Evolutionary conservation across 2,113 vertebrate species (phyloP).

Genomic region (Dissostichus mawsoni): DNA sequence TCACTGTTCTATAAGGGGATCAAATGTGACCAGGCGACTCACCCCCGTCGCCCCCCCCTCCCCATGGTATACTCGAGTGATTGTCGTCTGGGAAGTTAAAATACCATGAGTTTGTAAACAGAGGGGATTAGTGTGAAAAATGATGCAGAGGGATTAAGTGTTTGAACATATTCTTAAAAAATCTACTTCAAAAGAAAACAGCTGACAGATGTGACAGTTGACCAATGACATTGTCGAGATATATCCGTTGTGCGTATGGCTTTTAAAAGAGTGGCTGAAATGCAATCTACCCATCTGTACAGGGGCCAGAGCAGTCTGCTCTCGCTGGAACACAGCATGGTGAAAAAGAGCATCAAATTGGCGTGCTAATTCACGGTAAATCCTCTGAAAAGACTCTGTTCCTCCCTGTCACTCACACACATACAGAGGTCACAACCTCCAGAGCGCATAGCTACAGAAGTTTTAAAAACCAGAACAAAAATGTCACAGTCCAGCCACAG

Average conservation of each 20-base stretch:
- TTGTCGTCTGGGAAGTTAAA: conserved; percentile 8
- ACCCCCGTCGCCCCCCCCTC: too few species aligned
- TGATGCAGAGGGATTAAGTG: conserved; percentile 14
- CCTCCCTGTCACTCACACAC: conserved; percentile 73
- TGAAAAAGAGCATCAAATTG: conserved; percentile 73
- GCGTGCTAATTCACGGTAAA: conserved; percentile 81
- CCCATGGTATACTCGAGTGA: conserved; percentile 22
- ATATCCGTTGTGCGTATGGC: conserved; percentile 34
- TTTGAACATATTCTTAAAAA: conserved; percentile 32
- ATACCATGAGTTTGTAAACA: conserved; percentile 27
- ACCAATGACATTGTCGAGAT: conserved; percentile 46
- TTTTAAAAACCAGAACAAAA: conserved; percentile 76
- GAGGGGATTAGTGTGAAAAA: conserved; percentile 24
- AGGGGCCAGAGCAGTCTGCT: conserved; percentile 32
- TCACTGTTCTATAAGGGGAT: conserved; percentile 33
- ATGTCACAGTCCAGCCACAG: conserved; percentile 66
- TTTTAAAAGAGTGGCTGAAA: conserved; percentile 67
- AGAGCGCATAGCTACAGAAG: conserved; percentile 55
- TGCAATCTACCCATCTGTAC: conserved; percentile 67
- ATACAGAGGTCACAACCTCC: conserved; percentile 73
- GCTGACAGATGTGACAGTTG: conserved; percentile 64
- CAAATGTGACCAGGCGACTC: neutral
- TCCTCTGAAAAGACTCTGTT: conserved; percentile 76
- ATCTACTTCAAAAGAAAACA: conserved; percentile 39
- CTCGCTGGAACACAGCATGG: conserved; percentile 39